Evolutionary conservation across 1,140 invertebrate genomes (phyloP).

Genomic region (Cydia fagiglandana): DNA sequence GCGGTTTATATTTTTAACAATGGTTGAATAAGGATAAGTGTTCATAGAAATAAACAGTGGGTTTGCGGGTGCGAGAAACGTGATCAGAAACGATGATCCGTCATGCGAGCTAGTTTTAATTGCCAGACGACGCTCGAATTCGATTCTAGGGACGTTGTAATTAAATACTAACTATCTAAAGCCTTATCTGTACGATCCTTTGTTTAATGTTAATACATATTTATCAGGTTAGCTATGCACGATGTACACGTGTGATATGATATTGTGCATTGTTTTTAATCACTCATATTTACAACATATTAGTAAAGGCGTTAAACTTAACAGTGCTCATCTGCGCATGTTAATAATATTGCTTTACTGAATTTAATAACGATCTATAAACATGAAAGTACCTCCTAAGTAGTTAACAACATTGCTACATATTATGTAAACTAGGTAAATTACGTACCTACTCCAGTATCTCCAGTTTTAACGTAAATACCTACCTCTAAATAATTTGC

Average conservation of each 20-base stretch:
- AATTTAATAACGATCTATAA: too few relatives aligned
- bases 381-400: too few relatives aligned
- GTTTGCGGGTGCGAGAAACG: slow-evolving; percentile 13
- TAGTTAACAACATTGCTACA: too few relatives aligned
- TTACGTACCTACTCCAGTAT: too few relatives aligned
- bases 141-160: slow-evolving; percentile 15
- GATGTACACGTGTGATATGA: background rate
- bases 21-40: background rate
- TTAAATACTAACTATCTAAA: background rate
- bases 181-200: background rate
- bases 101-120: slow-evolving; percentile 30
- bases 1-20: background rate
- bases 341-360: too few relatives aligned
- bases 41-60: background rate
- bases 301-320: background rate
- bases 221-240: background rate
- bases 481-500: too few relatives aligned
- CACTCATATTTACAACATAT: too few relatives aligned
- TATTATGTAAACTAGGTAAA: too few relatives aligned
- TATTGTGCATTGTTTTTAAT: too few relatives aligned
- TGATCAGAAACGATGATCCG: slow-evolving; percentile 28
- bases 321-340: background rate
- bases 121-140: slow-evolving; percentile 22
- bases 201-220: slow-evolving; percentile 13
- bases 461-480: too few relatives aligned